Base-by-base conservation (phyloP, 2,797 vertebrate species). In the Acestrorhynchus altus region DNA sequence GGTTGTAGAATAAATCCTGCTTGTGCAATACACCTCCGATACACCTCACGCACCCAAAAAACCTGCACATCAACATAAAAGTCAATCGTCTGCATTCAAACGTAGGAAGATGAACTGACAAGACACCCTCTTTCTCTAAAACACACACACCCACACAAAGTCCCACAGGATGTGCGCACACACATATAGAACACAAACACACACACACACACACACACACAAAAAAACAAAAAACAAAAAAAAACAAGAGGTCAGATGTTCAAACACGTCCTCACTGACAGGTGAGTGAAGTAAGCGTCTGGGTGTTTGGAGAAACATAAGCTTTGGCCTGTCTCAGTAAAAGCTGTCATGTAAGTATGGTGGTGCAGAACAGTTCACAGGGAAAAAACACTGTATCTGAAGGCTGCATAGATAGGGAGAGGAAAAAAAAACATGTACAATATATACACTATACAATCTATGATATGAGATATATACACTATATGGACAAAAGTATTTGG, bases 211-310 rank as follows among this genome's bases (percentile, higher is more conserved):
- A 28, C 16, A 31, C 46, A 61, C 26, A 6, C 26, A 49, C 44
- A 18, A 35, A 47, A 18, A 22, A 61, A 56, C 12, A 22, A 73
- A 20, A 52, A 26, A 26, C 39, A 63, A 4, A 39, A 18, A n/a
- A 49, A 47, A 77, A 54, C 57, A 20, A 71, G 46, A 42, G 59
- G 76, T 65, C 76, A 72, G 26, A 44, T 22, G 59, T 64, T 77
- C 68, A 72, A 39, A n/a, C 10, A 4, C 1, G 26, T 47, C 63
- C 35, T 9, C 8, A 44, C 11, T 9, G n/a, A 59, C 69, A 57
- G 8, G 20, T 24, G 68, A 35, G 12, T 39, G 40, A 78, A 35
- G 61, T 4, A 15, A 69, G 42, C 13, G 24, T 28, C 28, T 24
- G 66, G 44, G 39, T 67, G 46, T 31, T 49, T 42, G 1, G 9